phyloP scores from a whole-genome alignment of 2,888 invertebrate genomes.

The Drosophila paracracens region DNA sequence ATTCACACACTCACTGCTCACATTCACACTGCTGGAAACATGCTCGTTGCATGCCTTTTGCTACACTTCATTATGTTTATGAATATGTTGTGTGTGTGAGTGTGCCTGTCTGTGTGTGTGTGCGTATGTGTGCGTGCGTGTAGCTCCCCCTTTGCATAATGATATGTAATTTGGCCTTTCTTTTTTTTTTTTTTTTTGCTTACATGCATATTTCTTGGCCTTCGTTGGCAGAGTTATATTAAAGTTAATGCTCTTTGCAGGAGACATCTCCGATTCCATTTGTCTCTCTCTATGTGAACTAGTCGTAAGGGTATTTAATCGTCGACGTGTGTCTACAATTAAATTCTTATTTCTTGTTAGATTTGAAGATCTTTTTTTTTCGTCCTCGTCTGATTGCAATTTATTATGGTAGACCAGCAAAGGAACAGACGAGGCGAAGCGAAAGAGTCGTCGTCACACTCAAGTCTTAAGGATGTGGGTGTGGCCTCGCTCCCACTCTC shows the following conservation, averaged over 20 bases:
- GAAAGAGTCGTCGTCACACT: background rate
- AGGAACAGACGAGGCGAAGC: background rate
- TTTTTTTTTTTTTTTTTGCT: slow-evolving; percentile 41
- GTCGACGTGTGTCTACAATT: background rate
- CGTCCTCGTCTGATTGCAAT: slow-evolving; percentile 66
- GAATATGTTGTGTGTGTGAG: slow-evolving; percentile 12
- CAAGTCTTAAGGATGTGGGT: slow-evolving; percentile 12
- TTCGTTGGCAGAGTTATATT: background rate
- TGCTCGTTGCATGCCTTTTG: slow-evolving; percentile 47
- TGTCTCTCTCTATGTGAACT: background rate
- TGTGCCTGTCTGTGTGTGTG: background rate
- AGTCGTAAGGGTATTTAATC: background rate
- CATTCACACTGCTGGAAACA: slow-evolving; percentile 20
- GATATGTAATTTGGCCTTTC: slow-evolving; percentile 76
- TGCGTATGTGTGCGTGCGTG: background rate
- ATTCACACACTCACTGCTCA: background rate
- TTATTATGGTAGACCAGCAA: slow-evolving; percentile 60
- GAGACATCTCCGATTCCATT: background rate
- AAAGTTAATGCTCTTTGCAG: background rate
- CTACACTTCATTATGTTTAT: slow-evolving; percentile 66
- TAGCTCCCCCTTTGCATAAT: slow-evolving; percentile 57
- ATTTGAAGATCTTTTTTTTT: background rate
- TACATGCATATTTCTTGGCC: slow-evolving; percentile 46
- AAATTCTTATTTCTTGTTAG: background rate
- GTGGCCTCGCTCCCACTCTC: background rate